Evolutionary conservation across 2,888 invertebrate genomes (phyloP), one percentile per base, ranked within the genome.

Genomic region (Erpobdella octoculata): DNA sequence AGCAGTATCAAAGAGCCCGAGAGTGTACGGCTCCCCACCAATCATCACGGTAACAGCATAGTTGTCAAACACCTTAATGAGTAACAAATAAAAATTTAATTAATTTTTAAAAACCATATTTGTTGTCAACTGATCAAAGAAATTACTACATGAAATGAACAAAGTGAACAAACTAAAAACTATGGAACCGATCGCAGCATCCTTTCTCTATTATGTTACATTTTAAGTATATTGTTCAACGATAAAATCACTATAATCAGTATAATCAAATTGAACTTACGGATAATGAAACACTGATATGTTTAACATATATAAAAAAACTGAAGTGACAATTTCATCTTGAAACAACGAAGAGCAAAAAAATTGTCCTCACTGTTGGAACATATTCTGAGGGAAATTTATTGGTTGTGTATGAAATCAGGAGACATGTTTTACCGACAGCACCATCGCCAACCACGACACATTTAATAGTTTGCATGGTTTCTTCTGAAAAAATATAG

Each of bases 1-100:
- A 21, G 97, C 97, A 81, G 97, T 98, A 88, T 98, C 97, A 88
- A 98, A 98, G 78, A 98, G 87, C 77, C 97, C 97, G 81, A 98
- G 86, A 71, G 97, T 97, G 84, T 98, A 98, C 33, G 97, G 97
- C 84, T 98, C 97, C 71, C 97, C 97, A 72, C 97, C 97, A 80
- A 98, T 97, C 97, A 98, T 98, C 73, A 95, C 95, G 70, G 95
- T 95, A 70, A 95, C 95, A n/a, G 95, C 94, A 88, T 95, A 95
- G 85, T 95, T 95, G 85, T 95, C 94, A 82, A 95, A 95, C 72
- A 84, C 92, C 91, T 91, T 25, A 6, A 12, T 8, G n/a, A 8
- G 15, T 53, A 25, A 53, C 8, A 53, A 9, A 12, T 1, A 37
- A n/a, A n/a, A n/a, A n/a, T n/a, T n/a, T n/a, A n/a, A n/a, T n/a